Conservation (phyloP, 1,140 invertebrate species). For the Cylas formicarius region DNA sequence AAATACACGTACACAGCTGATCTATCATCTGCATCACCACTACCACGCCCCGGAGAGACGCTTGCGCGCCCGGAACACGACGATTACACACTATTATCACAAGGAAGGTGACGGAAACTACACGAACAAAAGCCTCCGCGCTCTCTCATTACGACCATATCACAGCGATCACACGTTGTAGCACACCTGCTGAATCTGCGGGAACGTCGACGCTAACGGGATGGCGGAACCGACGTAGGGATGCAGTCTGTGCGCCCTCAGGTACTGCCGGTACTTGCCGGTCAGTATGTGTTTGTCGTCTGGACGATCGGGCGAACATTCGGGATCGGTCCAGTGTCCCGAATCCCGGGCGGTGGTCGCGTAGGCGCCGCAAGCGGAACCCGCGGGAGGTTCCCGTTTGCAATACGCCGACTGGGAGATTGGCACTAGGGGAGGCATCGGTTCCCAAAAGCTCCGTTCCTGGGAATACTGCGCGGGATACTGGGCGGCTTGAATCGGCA, state of each 20-base stretch:
- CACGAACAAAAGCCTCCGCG: slow-evolving; percentile 24
- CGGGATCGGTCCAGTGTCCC: slow-evolving; percentile 38
- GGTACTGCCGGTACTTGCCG: slow-evolving; percentile 49
- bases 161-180: slow-evolving; percentile 50
- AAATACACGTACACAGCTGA: slow-evolving; percentile 35
- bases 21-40: slow-evolving; percentile 38
- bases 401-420: slow-evolving; percentile 36
- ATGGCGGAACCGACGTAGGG: slow-evolving; percentile 46
- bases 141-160: slow-evolving; percentile 30
- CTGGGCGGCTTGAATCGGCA: slow-evolving; percentile 40
- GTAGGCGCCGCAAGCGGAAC: slow-evolving; percentile 28
- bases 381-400: slow-evolving; percentile 27
- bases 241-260: slow-evolving; percentile 48
- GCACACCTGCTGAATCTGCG: slow-evolving; percentile 50
- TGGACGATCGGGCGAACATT: slow-evolving; percentile 36
- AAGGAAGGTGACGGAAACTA: slow-evolving; percentile 35
- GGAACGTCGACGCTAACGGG: slow-evolving; percentile 44
- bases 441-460: slow-evolving; percentile 39
- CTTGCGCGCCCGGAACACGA: slow-evolving; percentile 31
- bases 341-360: slow-evolving; percentile 31
- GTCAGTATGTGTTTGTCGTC: slow-evolving; percentile 45
- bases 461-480: slow-evolving; percentile 39
- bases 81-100: slow-evolving; percentile 43
- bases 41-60: slow-evolving; percentile 39
- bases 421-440: slow-evolving; percentile 44